Evolutionary conservation across 92 coral and sea anemone genomes (phyloP), one percentile per base, ranked within the genome.

Genomic region (Palythoa grandis): DNA sequence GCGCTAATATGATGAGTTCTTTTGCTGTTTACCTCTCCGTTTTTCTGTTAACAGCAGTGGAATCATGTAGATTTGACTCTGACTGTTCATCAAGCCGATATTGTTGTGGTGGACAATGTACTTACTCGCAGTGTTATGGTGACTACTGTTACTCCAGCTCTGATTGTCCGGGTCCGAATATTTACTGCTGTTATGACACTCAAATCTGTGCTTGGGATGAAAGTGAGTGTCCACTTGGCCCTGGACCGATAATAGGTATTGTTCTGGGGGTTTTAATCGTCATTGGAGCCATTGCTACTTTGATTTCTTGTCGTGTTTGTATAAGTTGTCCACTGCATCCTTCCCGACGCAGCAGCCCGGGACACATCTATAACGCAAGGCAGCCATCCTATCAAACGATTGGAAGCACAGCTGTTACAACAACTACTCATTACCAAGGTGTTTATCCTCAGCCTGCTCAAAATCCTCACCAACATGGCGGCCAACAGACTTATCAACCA

Each of bases 241-340:
- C 65, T 13, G 79, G 61, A 52, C 38, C 63, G 63, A 52, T 75
- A 75, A 1, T n/a, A 4, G 79, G 63, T 14, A 75, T 75, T 23
- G 22, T 75, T 24, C 7, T 75, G 11, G 79, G 63, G 11, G 43
- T 75, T 22, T 75, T 75, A 14, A 16, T 75, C 63, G n/a, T 52
- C 79, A 15, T 74, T 8, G 63, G 60, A 7, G 12, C 17, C 38
- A 11, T 20, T 9, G 24, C 50, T 7, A 75, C 79, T 39, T 9
- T 75, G n/a, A 11, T 52, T 13, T 50, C 79, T 23, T 75, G 79
- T 52, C 22, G 43, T 75, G 17, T 75, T 9, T 75, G 79, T 58
- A 20, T 75, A 52, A 75, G 79, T 52, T 75, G 79, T 24, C 79
- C 79, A 11, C 19, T 75, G 6, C 79, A 75, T 52, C 79, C 65